Conservation (phyloP, 2,888 invertebrate genomes). For the Prosapia bicincta region DNA sequence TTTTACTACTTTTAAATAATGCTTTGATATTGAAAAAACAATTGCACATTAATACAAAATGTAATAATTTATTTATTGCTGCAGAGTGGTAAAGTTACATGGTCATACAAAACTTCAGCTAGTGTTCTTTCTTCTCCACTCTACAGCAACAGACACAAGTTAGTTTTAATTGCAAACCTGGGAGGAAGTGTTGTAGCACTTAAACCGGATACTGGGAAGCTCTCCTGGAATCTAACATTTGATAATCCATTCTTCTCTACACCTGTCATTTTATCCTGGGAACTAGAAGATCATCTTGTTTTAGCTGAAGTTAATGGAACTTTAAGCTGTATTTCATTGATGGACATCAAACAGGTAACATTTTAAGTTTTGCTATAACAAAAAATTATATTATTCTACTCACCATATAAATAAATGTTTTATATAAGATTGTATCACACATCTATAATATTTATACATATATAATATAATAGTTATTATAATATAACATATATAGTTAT, state of each 20-base stretch:
- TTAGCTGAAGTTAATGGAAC: constrained; percentile 25
- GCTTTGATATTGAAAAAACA: no score
- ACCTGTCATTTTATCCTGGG: constrained; percentile 16
- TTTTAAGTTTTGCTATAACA: no score
- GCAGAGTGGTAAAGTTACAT: background rate
- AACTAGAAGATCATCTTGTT: constrained; percentile 7
- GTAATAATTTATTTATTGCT: no score
- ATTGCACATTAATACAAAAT: no score
- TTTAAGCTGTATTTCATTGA: constrained; percentile 14
- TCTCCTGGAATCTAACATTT: background rate
- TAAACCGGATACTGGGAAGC: background rate
- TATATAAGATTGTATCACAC: no score
- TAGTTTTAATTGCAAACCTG: background rate
- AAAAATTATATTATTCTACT: no score
- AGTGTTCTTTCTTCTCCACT: background rate
- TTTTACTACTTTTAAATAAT: no score
- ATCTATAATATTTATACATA: no score
- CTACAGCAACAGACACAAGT: background rate
- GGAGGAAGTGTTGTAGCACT: background rate
- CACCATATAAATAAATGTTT: no score
- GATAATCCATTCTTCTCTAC: constrained; percentile 25
- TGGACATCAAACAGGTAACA: constrained; percentile 17
- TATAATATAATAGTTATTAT: no score
- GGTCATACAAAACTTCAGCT: background rate
- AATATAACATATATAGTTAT: no score